Evolutionary conservation across 2,113 vertebrate species (phyloP).

Genomic region (Oncorhynchus gorbuscha): DNA sequence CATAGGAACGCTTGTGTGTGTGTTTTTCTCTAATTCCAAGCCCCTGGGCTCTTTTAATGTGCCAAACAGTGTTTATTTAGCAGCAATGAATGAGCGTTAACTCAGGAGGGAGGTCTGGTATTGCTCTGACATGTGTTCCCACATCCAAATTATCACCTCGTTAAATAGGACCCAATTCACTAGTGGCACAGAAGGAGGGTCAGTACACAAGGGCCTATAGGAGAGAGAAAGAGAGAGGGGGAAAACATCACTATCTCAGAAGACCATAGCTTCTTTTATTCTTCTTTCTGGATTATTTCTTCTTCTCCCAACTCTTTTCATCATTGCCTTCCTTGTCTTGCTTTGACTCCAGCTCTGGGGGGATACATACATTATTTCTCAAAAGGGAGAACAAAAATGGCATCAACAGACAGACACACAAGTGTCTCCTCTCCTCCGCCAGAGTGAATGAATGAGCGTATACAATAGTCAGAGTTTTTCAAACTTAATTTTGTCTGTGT

Average conservation of each 20-base stretch:
- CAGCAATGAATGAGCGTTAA: constrained; percentile 57
- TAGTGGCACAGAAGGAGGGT: constrained; percentile 40
- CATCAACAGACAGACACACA: constrained; percentile 7
- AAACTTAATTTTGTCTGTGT: constrained; percentile 1
- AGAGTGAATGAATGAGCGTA: constrained; percentile 16
- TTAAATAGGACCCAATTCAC: constrained; percentile 58
- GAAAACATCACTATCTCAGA: neutral
- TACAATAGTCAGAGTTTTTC: constrained; percentile 24
- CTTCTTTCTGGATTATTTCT: neutral
- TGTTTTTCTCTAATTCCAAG: neutral
- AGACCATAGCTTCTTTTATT: constrained; percentile 10
- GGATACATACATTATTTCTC: constrained; percentile 22
- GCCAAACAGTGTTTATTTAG: constrained; percentile 58
- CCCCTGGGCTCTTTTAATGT: constrained; percentile 34
- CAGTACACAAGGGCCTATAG: constrained; percentile 11
- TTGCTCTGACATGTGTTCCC: constrained; percentile 53
- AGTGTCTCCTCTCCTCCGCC: constrained; percentile 3
- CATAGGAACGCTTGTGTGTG: constrained; percentile 5
- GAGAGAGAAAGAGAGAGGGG: neutral
- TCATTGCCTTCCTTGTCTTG: constrained; percentile 24
- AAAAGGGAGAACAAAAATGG: neutral
- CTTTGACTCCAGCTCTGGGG: constrained; percentile 24
- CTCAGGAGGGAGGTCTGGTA: constrained; percentile 42
- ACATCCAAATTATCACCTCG: constrained; percentile 62
- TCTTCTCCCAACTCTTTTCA: constrained; percentile 2